Base-by-base conservation (phyloP, 1,140 invertebrate species). In the Apis cerana region DNA sequence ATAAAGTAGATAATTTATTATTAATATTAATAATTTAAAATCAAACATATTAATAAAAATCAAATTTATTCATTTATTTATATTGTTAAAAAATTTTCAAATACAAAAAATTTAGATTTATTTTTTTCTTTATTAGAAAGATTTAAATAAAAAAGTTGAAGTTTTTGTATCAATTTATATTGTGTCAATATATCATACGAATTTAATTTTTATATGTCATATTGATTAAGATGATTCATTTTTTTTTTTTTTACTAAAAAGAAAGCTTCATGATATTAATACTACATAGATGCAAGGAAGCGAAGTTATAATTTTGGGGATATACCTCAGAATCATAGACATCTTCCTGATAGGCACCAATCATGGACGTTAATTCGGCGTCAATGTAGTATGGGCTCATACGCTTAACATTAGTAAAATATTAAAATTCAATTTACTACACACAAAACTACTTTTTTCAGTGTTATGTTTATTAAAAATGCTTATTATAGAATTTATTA, bases 351-450 rank as follows among this genome's bases (percentile, higher is more conserved):
- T 94, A 94, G 79, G 94, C 93, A 92, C 95, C 94, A 92, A 96
- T 95, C 96, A 96, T 96, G 91, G 96, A 95, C 91, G 95, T 96
- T 93, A 96, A 95, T 95, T 96, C 96, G 87, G 96, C 96, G 90
- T 96, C 96, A 95, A 96, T 95, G 94, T 95, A 96, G 95, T 96
- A 96, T 91, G 95, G 95, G 94, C 95, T 95, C 96, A 96, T 96
- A 94, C 95, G 95, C 96, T 96, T 95, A 94, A 94, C 92, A 91
- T 91, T 88, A 89, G 80, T 87, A 89, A 88, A 90, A 91, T 88
- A 90, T 91, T 88, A 91, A 88, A 75, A 82, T 80, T 88, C 78
- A 79, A 11, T 82, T 83, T 71, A 83, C 67, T 68, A 76, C 54
- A 43, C 33, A 43, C 43, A 67, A 54, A 74, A 13, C 1, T 8